Conservation (phyloP, 2,888 invertebrate genomes). For the Odontocolon sp. region DNA sequence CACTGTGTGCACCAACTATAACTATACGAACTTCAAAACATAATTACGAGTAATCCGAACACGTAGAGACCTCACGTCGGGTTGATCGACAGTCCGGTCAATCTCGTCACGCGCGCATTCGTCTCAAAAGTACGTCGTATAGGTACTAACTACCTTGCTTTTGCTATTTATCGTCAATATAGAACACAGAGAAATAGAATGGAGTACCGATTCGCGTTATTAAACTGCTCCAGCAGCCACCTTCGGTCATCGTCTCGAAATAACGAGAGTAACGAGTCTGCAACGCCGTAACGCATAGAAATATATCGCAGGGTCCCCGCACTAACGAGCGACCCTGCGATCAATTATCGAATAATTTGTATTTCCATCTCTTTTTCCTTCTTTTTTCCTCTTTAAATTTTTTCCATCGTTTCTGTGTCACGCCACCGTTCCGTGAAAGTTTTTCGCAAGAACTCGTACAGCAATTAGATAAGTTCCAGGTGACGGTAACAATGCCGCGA, state of each 20-base stretch:
- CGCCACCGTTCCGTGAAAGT: no score
- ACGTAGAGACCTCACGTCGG: conserved; percentile 59
- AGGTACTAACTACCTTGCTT: not conserved
- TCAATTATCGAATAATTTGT: conserved; percentile 20
- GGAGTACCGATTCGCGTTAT: conserved; percentile 30
- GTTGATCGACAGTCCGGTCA: conserved; percentile 56
- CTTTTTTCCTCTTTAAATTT: not conserved
- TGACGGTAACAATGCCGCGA: no score
- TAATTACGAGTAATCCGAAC: conserved; percentile 57
- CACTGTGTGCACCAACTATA: not conserved
- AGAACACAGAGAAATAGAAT: conserved; percentile 25
- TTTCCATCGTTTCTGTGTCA: no score
- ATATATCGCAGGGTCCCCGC: not conserved
- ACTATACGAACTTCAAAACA: conserved; percentile 41
- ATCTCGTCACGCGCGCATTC: conserved; percentile 36
- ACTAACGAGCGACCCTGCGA: not conserved
- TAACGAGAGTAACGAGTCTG: conserved; percentile 54
- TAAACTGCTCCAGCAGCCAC: conserved; percentile 8
- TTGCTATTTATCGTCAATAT: not conserved
- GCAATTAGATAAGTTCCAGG: no score
- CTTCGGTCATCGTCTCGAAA: conserved; percentile 47
- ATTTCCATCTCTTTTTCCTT: not conserved
- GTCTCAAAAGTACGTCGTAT: not conserved
- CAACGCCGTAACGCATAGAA: not conserved
- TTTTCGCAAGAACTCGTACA: no score